Base-by-base conservation (phyloP, 2,888 invertebrate genomes). In the Pandemis corylana region DNA sequence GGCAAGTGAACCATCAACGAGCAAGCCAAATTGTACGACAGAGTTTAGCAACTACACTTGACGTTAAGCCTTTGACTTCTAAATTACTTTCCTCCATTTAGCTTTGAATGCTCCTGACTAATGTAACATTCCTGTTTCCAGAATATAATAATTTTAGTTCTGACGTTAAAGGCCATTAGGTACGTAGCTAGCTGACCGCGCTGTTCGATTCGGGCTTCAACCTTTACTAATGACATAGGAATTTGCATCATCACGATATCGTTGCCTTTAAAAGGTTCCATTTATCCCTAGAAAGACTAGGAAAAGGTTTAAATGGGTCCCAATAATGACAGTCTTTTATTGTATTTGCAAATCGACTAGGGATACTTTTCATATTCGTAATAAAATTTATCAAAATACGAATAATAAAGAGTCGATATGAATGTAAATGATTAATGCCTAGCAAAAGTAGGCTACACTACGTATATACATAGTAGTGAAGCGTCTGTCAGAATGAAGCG, bases 291-390 rank as follows among this genome's bases (percentile, higher is more conserved):
- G 59, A 61, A 41, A 28, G 65, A 36, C 66, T 72, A 36, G 42
- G 61, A 42, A 66, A 65, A 59, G 51, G 65, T 61, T 41, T 51
- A 15, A 59, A 74, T 66, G 44, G 42, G 56, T 46, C 41, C 65
- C 65, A 69, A 74, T 74, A 59, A 65, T 73, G 74, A 74, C 74
- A 66, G 68, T 61, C 42, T 66, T 69, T 69, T 74, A 59, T 61
- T 51, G 28, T 7, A 51, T 42, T 65, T 53, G 69, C 59, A 69
- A 59, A 65, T 53, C 20, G 69, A 65, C 61, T 66, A 15, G 65
- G 28, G 61, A 53, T 61, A 20, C 20, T 13, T 65, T 28, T 28
- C 65, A 13, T 7, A 64, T 12, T 13, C 12, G 12, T 46, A 46
- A 46, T 46, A 12, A 12, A 44, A 44, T 44, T 7, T 44, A 36